Conservation (phyloP, 2,888 invertebrate genomes). For the Trypoxylon attenuatum region DNA sequence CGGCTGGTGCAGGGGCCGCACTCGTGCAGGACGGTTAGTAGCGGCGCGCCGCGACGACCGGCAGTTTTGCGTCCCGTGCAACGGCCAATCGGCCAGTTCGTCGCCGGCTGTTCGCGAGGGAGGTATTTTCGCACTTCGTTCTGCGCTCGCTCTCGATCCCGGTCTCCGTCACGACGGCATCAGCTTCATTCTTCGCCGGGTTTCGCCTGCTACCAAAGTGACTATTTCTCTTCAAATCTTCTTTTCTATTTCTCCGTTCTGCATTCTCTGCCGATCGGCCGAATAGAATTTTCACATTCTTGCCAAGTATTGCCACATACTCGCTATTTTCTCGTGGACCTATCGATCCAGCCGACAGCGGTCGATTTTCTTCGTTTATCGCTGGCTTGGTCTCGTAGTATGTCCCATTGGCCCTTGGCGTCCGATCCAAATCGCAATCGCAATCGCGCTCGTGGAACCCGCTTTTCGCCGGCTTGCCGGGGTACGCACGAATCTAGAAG, state of each 20-base stretch:
- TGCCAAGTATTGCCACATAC: neutral
- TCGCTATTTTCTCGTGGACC: too few relatives aligned
- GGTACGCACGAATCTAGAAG: conserved; percentile 8
- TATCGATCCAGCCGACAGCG: too few relatives aligned
- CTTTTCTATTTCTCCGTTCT: too few relatives aligned
- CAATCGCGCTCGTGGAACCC: neutral
- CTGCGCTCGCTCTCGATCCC: conserved; percentile 26
- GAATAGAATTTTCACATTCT: neutral
- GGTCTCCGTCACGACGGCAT: too few relatives aligned
- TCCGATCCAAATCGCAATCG: neutral
- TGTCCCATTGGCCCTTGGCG: neutral
- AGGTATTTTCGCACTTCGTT: conserved; percentile 56
- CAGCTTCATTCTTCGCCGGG: too few relatives aligned
- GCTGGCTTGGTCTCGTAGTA: neutral
- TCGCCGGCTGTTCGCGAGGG: conserved; percentile 69
- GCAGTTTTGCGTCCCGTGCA: conserved; percentile 51
- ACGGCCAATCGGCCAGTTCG: conserved; percentile 72
- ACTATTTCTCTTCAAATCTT: too few relatives aligned
- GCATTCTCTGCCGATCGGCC: neutral
- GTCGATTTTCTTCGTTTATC: neutral
- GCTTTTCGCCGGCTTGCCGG: neutral
- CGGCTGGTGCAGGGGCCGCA: conserved; percentile 39
- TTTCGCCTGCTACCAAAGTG: too few relatives aligned
- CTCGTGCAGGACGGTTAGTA: conserved; percentile 59
- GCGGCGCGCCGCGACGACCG: conserved; percentile 44